Percentiles rank a stretch among this genome's conserved stretches.
Conservation (phyloP, 2,888 invertebrate genomes). For the Scrobipalpa costella region DNA sequence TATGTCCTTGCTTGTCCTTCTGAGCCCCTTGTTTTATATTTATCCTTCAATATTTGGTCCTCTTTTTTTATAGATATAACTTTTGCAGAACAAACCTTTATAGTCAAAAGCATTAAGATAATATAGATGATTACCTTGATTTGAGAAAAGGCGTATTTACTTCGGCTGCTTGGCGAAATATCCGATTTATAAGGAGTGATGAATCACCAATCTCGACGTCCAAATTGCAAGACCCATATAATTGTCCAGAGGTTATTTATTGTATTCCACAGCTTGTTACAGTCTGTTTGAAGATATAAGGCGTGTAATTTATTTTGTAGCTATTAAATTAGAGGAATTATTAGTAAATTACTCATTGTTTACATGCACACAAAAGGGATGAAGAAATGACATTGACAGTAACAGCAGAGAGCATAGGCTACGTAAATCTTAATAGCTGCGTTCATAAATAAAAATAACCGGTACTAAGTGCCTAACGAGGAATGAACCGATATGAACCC, state of each 20-base stretch:
- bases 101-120: neutral
- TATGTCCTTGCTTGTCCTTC: too few relatives aligned
- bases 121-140: neutral
- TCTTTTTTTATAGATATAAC: neutral
- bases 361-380: constrained; percentile 8
- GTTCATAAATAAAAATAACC: too few relatives aligned
- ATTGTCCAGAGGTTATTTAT: neutral
- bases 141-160: neutral
- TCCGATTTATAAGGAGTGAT: constrained; percentile 8
- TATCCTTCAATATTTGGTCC: neutral
- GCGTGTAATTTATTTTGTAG: neutral
- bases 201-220: constrained; percentile 12
- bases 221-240: neutral
- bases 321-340: neutral
- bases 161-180: neutral
- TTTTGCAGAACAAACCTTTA: neutral
- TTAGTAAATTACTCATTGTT: neutral
- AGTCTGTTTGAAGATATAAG: neutral
- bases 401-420: neutral
- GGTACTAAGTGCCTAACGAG: too few relatives aligned
- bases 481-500: too few relatives aligned
- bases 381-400: neutral
- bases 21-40: neutral
- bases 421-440: neutral
- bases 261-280: neutral